Evolutionary conservation across 2,113 vertebrate genomes (phyloP).

Genomic region (Toxostoma redivivum): DNA sequence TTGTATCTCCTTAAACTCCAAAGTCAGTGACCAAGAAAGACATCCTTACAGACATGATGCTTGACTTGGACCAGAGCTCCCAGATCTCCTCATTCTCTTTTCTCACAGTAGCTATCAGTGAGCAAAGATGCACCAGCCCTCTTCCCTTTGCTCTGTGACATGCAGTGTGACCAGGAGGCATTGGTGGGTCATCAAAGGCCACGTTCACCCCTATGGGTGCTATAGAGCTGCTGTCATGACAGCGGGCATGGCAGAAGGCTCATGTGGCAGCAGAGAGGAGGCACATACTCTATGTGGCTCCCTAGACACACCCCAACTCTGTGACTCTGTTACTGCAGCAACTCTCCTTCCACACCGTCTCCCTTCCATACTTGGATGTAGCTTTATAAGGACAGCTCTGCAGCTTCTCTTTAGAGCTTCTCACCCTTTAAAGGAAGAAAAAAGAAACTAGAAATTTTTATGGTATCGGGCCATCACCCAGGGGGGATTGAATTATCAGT

Average conservation of each 20-base stretch:
- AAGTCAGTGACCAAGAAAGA: background rate
- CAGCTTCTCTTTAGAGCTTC: background rate
- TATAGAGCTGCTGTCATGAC: background rate
- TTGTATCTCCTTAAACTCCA: background rate
- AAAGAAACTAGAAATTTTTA: background rate
- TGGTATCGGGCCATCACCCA: background rate
- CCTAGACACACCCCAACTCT: background rate
- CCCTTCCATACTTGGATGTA: background rate
- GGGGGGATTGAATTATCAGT: background rate
- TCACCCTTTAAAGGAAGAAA: background rate
- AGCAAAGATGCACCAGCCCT: background rate
- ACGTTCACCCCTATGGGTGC: accelerated
- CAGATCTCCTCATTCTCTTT: background rate
- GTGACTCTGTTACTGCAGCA: background rate
- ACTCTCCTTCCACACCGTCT: background rate
- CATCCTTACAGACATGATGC: background rate
- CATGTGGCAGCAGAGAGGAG: background rate
- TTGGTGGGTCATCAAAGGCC: background rate
- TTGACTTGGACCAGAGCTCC: background rate
- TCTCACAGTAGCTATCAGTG: background rate
- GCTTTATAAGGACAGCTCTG: background rate
- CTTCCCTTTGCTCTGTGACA: background rate
- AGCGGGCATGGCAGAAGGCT: background rate
- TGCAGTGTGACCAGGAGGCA: background rate
- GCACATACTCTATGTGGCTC: background rate